Conservation (phyloP, 2,113 vertebrate species). For the Heterotis niloticus region DNA sequence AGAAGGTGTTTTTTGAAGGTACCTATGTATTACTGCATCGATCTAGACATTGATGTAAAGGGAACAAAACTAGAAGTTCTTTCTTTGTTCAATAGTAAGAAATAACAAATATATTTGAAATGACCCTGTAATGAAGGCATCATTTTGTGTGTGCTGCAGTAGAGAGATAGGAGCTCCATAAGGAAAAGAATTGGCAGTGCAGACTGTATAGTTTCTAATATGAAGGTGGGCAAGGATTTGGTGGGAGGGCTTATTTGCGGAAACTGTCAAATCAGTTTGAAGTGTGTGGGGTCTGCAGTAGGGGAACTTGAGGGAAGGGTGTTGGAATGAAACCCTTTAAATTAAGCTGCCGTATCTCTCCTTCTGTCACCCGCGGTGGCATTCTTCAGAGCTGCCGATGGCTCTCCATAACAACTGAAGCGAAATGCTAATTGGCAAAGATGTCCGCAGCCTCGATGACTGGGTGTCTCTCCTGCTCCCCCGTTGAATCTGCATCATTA, state of each 20-base stretch:
- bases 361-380: constrained; percentile 2
- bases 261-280: constrained; percentile 2
- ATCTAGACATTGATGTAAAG: constrained; percentile 45
- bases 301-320: not conserved
- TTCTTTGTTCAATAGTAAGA: constrained; percentile 50
- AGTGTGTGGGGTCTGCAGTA: not conserved
- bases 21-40: constrained; percentile 56
- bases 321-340: constrained; percentile 1
- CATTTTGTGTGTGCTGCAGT: constrained; percentile 30
- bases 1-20: constrained; percentile 47
- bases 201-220: constrained; percentile 26
- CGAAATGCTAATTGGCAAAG: constrained; percentile 30
- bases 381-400: not conserved
- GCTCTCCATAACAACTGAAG: not conserved
- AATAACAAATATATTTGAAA: constrained; percentile 47
- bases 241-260: constrained; percentile 26
- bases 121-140: constrained; percentile 45
- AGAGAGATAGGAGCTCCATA: constrained; percentile 16
- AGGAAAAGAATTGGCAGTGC: constrained; percentile 18
- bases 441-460: constrained; percentile 10
- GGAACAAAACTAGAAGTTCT: constrained; percentile 51
- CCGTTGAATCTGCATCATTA: constrained; percentile 27
- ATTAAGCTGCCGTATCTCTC: constrained; percentile 22
- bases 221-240: constrained; percentile 5
- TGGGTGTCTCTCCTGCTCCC: not conserved